A percentile compares a stretch with the other conserved stretches of the same genome.
These are phyloP conservation scores for Copidosoma floridanum DNA, from an alignment of 1,140 invertebrate species.

Conservation along the genomic window DNA sequence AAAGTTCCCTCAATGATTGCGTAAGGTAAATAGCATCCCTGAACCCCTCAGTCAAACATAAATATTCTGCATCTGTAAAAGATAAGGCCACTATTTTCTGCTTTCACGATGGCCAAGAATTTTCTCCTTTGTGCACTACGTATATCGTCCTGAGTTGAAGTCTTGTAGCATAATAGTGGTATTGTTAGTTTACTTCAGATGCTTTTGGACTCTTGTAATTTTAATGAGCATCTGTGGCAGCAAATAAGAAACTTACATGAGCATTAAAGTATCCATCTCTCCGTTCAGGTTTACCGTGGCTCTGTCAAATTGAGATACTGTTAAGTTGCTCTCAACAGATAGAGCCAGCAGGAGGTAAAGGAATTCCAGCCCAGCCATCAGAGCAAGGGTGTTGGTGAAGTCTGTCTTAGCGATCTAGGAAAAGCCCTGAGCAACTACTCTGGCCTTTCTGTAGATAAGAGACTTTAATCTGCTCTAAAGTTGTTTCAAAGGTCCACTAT, in stretches of 20 bases:
- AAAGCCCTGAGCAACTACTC: constrained; percentile 28
- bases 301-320: constrained; percentile 12
- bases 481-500: too few relatives aligned
- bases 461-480: too few relatives aligned
- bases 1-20: too few relatives aligned
- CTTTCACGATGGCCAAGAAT: constrained; percentile 24
- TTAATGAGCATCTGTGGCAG: not conserved
- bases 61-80: constrained; percentile 30
- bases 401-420: too few relatives aligned
- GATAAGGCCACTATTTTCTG: constrained; percentile 23
- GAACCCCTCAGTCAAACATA: not conserved
- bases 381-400: too few relatives aligned
- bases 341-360: too few relatives aligned
- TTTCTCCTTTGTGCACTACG: constrained; percentile 16
- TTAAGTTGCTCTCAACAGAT: constrained; percentile 1
- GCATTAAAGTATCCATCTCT: too few relatives aligned
- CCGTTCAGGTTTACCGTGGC: too few relatives aligned
- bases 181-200: not conserved
- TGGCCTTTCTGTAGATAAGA: too few relatives aligned
- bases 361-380: too few relatives aligned
- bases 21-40: not conserved
- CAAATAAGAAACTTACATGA: not conserved
- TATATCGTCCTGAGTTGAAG: not conserved
- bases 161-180: not conserved
- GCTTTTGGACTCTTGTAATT: not conserved